These are phyloP conservation scores for Rambutsinella grinnellia DNA, from an alignment of 2,888 invertebrate species.

Conservation along the genomic window DNA sequence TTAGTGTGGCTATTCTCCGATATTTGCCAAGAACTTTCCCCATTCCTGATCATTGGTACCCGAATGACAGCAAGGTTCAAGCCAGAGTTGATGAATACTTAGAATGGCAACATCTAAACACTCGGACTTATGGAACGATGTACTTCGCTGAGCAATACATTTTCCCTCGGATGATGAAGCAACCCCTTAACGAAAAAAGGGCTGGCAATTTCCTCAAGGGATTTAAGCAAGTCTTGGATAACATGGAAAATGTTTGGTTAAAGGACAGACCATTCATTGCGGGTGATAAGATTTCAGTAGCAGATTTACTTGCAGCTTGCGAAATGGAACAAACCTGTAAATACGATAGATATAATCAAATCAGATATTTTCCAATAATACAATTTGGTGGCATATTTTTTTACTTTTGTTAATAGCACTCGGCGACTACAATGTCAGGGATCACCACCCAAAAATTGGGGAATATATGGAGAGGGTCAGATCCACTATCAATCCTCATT, in stretches of 20 bases:
- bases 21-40: slow-evolving; percentile 75
- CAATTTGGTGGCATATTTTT: slow-evolving; percentile 4
- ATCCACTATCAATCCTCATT: slow-evolving; percentile 42
- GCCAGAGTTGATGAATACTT: slow-evolving; percentile 80
- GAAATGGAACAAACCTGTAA: slow-evolving; percentile 60
- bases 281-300: slow-evolving; percentile 49
- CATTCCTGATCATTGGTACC: slow-evolving; percentile 76
- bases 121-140: slow-evolving; percentile 74
- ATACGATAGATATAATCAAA: background rate
- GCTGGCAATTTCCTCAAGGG: slow-evolving; percentile 28
- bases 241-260: slow-evolving; percentile 55
- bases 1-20: slow-evolving; percentile 79
- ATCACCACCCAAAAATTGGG: slow-evolving; percentile 32
- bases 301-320: slow-evolving; percentile 54
- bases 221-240: slow-evolving; percentile 29
- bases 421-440: slow-evolving; percentile 51
- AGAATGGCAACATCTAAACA: slow-evolving; percentile 82
- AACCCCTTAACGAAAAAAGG: slow-evolving; percentile 36
- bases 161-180: slow-evolving; percentile 26
- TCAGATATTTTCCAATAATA: background rate
- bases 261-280: slow-evolving; percentile 54
- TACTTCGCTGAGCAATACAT: slow-evolving; percentile 73
- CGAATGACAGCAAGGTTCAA: slow-evolving; percentile 74
- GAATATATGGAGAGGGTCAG: slow-evolving; percentile 55
- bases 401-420: slow-evolving; percentile 29